A percentile compares a stretch with the other conserved stretches of the same genome.
Evolutionary conservation across 2,797 vertebrate species (phyloP).

Genomic region (Tachyglossus aculeatus): DNA sequence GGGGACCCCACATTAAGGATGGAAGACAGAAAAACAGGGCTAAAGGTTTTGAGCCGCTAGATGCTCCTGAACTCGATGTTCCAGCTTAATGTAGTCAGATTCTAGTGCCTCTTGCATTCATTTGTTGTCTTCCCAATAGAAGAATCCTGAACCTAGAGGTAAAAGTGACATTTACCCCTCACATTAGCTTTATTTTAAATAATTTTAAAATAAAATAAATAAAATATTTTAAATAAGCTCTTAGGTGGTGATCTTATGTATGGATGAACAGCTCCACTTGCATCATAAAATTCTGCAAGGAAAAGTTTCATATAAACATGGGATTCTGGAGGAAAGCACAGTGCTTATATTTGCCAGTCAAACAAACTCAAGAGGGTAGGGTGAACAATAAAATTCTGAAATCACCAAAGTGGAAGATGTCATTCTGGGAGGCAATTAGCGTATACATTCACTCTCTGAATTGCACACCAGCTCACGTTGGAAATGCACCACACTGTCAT

Average conservation of each 20-base stretch:
- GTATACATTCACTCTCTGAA: too few relatives aligned
- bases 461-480: too few relatives aligned
- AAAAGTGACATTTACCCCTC: neutral
- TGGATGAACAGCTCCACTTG: too few relatives aligned
- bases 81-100: neutral
- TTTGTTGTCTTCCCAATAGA: neutral
- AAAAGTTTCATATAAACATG: neutral
- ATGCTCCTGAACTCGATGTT: neutral
- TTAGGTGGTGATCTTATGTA: too few relatives aligned
- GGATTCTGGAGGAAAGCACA: neutral
- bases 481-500: too few relatives aligned
- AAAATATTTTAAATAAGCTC: slow-evolving; percentile 1
- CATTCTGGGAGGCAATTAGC: too few relatives aligned
- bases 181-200: neutral
- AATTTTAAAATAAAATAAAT: too few relatives aligned
- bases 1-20: neutral
- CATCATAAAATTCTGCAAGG: too few relatives aligned
- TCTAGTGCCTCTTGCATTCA: neutral
- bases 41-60: neutral
- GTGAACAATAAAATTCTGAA: too few relatives aligned
- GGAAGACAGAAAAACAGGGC: neutral
- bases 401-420: too few relatives aligned
- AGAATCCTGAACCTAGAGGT: neutral
- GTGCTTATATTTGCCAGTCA: too few relatives aligned
- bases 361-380: too few relatives aligned